Conservation (phyloP, 1,140 invertebrate genomes). For the Trichonephila clavipes region DNA sequence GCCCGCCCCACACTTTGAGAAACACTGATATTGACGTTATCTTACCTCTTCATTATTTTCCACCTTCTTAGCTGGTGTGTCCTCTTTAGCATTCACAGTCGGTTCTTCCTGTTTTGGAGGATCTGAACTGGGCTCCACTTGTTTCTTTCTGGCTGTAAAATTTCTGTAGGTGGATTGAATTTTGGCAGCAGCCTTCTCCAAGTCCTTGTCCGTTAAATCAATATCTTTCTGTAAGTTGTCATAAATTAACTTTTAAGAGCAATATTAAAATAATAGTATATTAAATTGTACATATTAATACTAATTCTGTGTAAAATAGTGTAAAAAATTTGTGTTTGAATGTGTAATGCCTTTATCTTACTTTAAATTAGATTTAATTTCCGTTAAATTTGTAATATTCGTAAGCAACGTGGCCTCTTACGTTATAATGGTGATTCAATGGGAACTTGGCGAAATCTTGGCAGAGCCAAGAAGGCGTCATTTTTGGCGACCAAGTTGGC, state of each 20-base stretch:
- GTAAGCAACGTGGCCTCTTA: too few relatives aligned
- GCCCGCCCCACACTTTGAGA: too few relatives aligned
- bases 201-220: conserved; percentile 64
- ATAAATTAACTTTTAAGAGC: neutral
- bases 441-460: too few relatives aligned
- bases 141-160: conserved; percentile 60
- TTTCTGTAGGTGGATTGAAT: conserved; percentile 74
- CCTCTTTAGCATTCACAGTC: neutral
- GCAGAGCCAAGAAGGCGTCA: too few relatives aligned
- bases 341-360: rapidly evolving
- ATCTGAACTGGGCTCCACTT: neutral
- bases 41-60: neutral
- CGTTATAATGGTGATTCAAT: too few relatives aligned
- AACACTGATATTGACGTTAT: too few relatives aligned
- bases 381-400: too few relatives aligned
- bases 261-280: too few relatives aligned
- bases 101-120: neutral
- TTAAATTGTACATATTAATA: too few relatives aligned
- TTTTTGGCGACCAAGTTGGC: too few relatives aligned
- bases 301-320: too few relatives aligned
- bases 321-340: rapidly evolving
- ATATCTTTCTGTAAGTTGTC: conserved; percentile 48
- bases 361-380: too few relatives aligned
- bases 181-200: conserved; percentile 73
- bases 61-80: neutral